phyloP scores from a whole-genome alignment of 1,140 invertebrate species.

The Psilanteris sp. region DNA sequence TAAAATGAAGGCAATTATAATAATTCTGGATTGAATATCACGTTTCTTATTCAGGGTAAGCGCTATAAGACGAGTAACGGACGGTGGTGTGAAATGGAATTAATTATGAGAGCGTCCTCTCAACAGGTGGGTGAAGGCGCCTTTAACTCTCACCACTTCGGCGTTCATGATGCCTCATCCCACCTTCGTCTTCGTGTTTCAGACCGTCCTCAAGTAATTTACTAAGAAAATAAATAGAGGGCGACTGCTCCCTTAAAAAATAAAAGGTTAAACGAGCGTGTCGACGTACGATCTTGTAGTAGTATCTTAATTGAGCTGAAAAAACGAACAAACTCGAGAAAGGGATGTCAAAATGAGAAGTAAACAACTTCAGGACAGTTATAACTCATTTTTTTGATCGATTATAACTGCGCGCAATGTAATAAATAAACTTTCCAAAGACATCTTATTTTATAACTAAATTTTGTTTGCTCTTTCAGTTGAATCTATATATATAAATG shows the following conservation, averaged over 20 bases:
- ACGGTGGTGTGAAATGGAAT: constrained; percentile 78
- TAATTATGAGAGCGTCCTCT: constrained; percentile 79
- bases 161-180: constrained; percentile 53
- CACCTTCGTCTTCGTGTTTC: constrained; percentile 66
- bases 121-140: constrained; percentile 79
- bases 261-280: constrained; percentile 71
- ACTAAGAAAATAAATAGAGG: constrained; percentile 78
- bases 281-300: constrained; percentile 66
- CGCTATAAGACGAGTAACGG: constrained; percentile 59
- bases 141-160: constrained; percentile 72
- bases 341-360: constrained; percentile 50
- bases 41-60: constrained; percentile 51
- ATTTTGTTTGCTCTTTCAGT: too few relatives aligned
- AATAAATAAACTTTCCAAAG: too few relatives aligned
- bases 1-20: constrained; percentile 45
- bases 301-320: constrained; percentile 69
- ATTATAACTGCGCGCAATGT: too few relatives aligned
- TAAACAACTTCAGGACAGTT: constrained; percentile 43
- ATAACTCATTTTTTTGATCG: too few relatives aligned
- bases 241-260: constrained; percentile 67
- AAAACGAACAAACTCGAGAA: constrained; percentile 40
- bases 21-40: constrained; percentile 51
- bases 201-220: constrained; percentile 76
- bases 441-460: too few relatives aligned
- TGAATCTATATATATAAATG: too few relatives aligned